Base-by-base conservation (phyloP, 1,140 invertebrate genomes). In the Eupristina koningsbergeri region DNA sequence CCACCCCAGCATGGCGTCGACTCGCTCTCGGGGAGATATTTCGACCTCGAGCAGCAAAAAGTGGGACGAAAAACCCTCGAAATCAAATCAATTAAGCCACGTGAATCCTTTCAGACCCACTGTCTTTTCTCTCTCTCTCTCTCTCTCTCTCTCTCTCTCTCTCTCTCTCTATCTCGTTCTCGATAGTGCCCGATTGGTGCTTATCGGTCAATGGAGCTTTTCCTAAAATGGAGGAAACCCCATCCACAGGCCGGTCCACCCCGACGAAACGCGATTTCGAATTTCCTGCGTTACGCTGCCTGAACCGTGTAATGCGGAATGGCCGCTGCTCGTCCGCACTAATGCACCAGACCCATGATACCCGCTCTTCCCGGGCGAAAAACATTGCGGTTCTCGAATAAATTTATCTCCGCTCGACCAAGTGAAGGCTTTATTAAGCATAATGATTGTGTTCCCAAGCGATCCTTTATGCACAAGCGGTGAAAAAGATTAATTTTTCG, bases 1-100 rank as follows among this genome's bases (percentile, higher is more conserved):
- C 39, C 69, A 74, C 69, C 80, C 80, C 34, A 82, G 61, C 63
- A 77, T 83, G 74, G 64, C 74, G 81, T 67, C 81, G 50, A 47
- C 31, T 29, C 13, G 45, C 19, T 61, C 53, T 1, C 8, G 29
- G 80, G 63, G 80, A 81, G 34, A 47, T 29, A 77, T 50, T 64
- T 78, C 19, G 29, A 29, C 71, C 13, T 29, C 19, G 17, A 3
- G 41, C 36, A 63, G 26, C 53, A 31, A 74, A 80, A 85, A 85
- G 79, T 85, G 79, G 78, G 61, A 75, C 74, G 84, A 81, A 85
- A 85, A 74, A 34, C 84, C 79, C 73, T 85, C 63, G 78, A 78
- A 85, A 85, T 80, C 84, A 78, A 85, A 85, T 85, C 79, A 85
- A 85, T 81, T 85, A 78, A 81, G 79, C 73, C 63, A 77, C 79